A percentile compares a stretch with the other conserved stretches of the same genome.
These are phyloP conservation scores for Tridacna crocea DNA, from an alignment of 2,888 invertebrate genomes.

Conservation along the genomic window DNA sequence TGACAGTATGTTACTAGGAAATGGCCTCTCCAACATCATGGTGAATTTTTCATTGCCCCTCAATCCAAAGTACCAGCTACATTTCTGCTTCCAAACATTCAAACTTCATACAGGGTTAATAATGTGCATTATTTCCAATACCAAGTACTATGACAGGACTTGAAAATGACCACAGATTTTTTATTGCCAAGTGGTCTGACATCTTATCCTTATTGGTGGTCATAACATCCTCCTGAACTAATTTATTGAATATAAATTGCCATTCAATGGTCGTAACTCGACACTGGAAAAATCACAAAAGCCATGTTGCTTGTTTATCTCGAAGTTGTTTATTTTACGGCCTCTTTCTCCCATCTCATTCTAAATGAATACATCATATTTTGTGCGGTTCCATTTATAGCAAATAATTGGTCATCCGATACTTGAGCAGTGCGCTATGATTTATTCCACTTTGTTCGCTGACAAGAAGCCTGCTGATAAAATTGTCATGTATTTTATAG, in stretches of 20 bases:
- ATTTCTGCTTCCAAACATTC: neutral
- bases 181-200: conserved; percentile 1
- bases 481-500: conserved; percentile 40
- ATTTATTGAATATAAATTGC: conserved; percentile 28
- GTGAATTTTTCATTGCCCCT: too few species aligned
- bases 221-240: conserved; percentile 15
- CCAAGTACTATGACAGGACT: neutral
- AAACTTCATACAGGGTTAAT: neutral
- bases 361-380: conserved; percentile 28
- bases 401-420: conserved; percentile 38
- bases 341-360: conserved; percentile 8
- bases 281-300: conserved; percentile 19
- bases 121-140: neutral
- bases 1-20: too few species aligned
- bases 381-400: conserved; percentile 35
- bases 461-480: conserved; percentile 39
- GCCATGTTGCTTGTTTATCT: conserved; percentile 23
- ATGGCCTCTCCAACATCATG: too few species aligned
- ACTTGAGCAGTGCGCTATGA: conserved; percentile 24
- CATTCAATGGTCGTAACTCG: conserved; percentile 8
- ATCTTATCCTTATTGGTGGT: conserved; percentile 17
- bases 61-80: neutral
- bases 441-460: conserved; percentile 30
- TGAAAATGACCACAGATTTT: conserved; percentile 9
- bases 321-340: conserved; percentile 28